Percentiles rank a stretch among this genome's conserved stretches.
phyloP scores from a whole-genome alignment of 2,797 vertebrate genomes.

The Sciurus vulgaris region DNA sequence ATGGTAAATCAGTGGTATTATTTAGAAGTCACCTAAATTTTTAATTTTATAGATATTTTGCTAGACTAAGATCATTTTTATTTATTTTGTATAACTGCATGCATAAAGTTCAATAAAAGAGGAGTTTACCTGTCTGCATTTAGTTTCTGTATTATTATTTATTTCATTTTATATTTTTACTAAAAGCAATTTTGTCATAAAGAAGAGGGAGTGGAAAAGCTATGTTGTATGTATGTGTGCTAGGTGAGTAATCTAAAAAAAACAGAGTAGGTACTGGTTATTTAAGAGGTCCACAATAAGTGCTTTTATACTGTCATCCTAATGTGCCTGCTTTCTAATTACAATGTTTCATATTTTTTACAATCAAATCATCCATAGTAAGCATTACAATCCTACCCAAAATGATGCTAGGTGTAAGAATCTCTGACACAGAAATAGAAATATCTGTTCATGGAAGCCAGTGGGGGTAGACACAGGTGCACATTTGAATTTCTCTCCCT shows the following conservation, averaged over 20 bases:
- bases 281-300: not conserved
- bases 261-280: not conserved
- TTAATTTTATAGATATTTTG: not conserved
- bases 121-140: not conserved
- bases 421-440: not conserved
- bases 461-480: not conserved
- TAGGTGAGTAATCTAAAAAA: not conserved
- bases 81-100: not conserved
- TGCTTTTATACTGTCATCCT: not conserved
- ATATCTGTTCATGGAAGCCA: not conserved
- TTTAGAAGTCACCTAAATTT: conserved; percentile 16
- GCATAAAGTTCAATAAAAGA: not conserved
- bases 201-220: not conserved
- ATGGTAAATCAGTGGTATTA: not conserved
- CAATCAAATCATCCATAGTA: not conserved
- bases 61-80: conserved; percentile 12
- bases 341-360: not conserved
- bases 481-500: not conserved
- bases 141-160: not conserved
- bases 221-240: not conserved
- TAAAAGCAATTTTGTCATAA: not conserved
- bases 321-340: not conserved
- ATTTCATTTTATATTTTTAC: conserved; percentile 32
- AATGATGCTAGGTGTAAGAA: not conserved
- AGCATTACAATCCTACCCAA: not conserved